These are phyloP conservation scores for Takifugu bimaculatus DNA, from an alignment of 2,113 vertebrate species.

Conservation along the genomic window DNA sequence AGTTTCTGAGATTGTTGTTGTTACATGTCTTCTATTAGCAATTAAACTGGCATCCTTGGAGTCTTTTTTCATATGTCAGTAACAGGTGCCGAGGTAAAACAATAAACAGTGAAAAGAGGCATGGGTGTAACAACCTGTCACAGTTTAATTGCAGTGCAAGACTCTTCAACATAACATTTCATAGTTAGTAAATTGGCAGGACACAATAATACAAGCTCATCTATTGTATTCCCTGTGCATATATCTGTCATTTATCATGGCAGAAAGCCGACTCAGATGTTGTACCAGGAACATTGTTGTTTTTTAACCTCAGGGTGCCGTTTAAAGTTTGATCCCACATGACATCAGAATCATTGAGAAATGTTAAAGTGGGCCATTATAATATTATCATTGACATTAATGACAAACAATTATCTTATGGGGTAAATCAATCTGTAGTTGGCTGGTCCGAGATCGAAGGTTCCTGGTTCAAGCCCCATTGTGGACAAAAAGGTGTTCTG, in stretches of 20 bases:
- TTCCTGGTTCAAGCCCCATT: too few species aligned
- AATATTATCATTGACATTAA: too few species aligned
- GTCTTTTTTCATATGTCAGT: constrained; percentile 47
- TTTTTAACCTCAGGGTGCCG: too few species aligned
- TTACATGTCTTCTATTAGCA: constrained; percentile 69
- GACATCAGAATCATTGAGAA: too few species aligned
- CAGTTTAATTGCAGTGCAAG: constrained; percentile 45
- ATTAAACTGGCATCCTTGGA: constrained; percentile 66
- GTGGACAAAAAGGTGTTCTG: too few species aligned
- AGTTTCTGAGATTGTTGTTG: constrained; percentile 56
- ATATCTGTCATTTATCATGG: constrained; percentile 44
- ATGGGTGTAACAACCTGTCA: constrained; percentile 52
- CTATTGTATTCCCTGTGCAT: constrained; percentile 26
- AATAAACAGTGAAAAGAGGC: constrained; percentile 37
- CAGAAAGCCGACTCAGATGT: constrained; percentile 39
- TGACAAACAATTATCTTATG: too few species aligned
- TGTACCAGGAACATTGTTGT: constrained; percentile 9
- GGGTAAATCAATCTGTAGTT: too few species aligned
- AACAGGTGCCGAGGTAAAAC: constrained; percentile 62
- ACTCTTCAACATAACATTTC: constrained; percentile 32
- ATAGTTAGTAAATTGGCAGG: constrained; percentile 36
- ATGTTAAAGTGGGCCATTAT: too few species aligned
- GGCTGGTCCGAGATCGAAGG: too few species aligned
- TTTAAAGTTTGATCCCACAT: too few species aligned
- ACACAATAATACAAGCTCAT: constrained; percentile 29